These are phyloP conservation scores for Amphimedon queenslandica DNA, from an alignment of 37 sponge, comb jelly and placozoan species.

Conservation along the genomic window DNA sequence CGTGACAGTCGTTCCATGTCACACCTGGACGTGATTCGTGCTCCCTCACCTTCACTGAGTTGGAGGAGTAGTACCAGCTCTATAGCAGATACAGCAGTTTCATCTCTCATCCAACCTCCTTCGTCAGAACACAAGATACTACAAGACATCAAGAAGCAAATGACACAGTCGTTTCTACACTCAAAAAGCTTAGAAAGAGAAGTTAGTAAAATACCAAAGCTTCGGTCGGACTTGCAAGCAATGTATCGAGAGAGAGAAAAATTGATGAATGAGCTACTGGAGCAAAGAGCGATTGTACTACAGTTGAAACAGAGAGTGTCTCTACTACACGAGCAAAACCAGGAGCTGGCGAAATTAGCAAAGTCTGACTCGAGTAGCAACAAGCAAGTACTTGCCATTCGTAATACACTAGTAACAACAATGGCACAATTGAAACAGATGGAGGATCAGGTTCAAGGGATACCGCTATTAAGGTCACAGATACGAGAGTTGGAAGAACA, in stretches of 20 bases:
- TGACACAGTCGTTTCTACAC: conserved; percentile 5
- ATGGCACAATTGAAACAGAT: conserved; percentile 55
- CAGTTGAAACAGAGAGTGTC: conserved; percentile 48
- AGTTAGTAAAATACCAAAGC: conserved; percentile 14
- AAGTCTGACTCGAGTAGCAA: neutral
- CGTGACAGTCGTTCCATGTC: neutral
- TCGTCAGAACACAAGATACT: conserved; percentile 20
- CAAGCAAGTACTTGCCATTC: conserved; percentile 20
- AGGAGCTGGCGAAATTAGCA: conserved; percentile 37
- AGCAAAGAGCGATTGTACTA: conserved; percentile 23
- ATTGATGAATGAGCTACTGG: conserved; percentile 36
- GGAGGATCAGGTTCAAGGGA: conserved; percentile 37
- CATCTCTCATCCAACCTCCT: neutral
- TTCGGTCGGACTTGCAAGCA: conserved; percentile 6
- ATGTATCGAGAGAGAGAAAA: conserved; percentile 25
- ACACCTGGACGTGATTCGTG: neutral
- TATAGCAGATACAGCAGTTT: conserved; percentile 1
- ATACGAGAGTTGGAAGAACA: conserved; percentile 5
- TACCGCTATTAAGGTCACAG: conserved; percentile 40
- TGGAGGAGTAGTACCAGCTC: conserved; percentile 30
- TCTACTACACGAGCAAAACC: conserved; percentile 56
- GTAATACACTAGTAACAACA: conserved; percentile 59
- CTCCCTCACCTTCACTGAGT: conserved; percentile 22
- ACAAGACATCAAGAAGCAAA: conserved; percentile 31
- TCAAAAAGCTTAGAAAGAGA: conserved; percentile 20